Conservation (phyloP, 2,888 invertebrate species). For the Hartigia nigra region DNA sequence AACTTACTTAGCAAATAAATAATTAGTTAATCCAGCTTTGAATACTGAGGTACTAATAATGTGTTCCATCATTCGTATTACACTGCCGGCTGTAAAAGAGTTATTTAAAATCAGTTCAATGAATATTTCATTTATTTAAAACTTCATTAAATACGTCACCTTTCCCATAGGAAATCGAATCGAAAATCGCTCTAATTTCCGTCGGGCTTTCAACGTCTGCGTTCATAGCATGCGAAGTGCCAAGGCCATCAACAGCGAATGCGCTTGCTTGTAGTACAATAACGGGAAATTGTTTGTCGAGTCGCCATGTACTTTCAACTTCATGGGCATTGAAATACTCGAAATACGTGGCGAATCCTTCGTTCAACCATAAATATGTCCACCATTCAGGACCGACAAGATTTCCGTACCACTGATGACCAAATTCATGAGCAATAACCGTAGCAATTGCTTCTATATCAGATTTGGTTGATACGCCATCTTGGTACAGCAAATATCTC, state of each 20-base stretch:
- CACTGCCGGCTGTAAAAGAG: not conserved
- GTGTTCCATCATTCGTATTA: conserved; percentile 76
- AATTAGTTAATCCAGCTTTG: conserved; percentile 68
- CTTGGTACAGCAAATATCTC: conserved; percentile 15
- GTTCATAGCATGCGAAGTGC: conserved; percentile 71
- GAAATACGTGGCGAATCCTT: conserved; percentile 70
- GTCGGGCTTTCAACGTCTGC: conserved; percentile 68
- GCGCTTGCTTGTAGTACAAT: conserved; percentile 76
- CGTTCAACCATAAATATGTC: conserved; percentile 65
- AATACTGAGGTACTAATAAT: conserved; percentile 70
- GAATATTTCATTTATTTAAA: conserved; percentile 51
- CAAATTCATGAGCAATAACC: conserved; percentile 69
- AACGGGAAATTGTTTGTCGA: conserved; percentile 76
- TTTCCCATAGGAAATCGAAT: conserved; percentile 77
- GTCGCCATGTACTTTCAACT: conserved; percentile 74
- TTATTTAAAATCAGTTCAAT: not conserved
- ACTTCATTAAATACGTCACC: conserved; percentile 69
- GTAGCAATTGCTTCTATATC: conserved; percentile 35
- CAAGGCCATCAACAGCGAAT: conserved; percentile 71
- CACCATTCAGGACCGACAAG: conserved; percentile 64
- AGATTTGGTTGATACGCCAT: conserved; percentile 16
- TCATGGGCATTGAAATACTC: conserved; percentile 62
- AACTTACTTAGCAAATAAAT: conserved; percentile 61
- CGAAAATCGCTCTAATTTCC: conserved; percentile 74
- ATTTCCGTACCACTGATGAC: conserved; percentile 70